phyloP scores from a whole-genome alignment of 2,113 vertebrate genomes.

The Hepsetus odoe region DNA sequence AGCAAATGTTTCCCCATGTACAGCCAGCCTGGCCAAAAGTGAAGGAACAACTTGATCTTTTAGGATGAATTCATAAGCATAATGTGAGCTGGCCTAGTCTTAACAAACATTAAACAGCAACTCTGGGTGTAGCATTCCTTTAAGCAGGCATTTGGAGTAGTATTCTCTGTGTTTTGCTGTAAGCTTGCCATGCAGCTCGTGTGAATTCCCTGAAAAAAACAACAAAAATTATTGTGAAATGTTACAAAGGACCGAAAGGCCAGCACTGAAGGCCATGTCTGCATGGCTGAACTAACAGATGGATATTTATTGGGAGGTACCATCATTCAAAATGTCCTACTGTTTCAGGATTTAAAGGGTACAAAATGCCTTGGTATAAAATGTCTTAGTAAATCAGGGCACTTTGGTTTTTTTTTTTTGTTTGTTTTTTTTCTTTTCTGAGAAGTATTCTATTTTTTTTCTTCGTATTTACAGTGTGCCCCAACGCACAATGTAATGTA shows the following conservation, averaged over 20 bases:
- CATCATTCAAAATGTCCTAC: slow-evolving; percentile 20
- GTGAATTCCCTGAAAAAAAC: slow-evolving; percentile 18
- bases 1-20: not conserved
- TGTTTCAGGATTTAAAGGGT: slow-evolving; percentile 66
- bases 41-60: not conserved
- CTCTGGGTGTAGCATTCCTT: not conserved
- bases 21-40: not conserved
- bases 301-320: slow-evolving; percentile 13
- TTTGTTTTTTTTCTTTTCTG: slow-evolving; percentile 66
- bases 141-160: slow-evolving; percentile 3
- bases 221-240: not conserved
- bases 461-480: slow-evolving; percentile 71
- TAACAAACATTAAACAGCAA: not conserved
- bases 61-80: not conserved
- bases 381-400: slow-evolving; percentile 80
- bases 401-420: no score
- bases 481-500: slow-evolving; percentile 75
- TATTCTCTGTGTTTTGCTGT: slow-evolving; percentile 8
- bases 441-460: slow-evolving; percentile 59
- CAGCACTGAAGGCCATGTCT: not conserved
- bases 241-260: slow-evolving; percentile 22
- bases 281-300: slow-evolving; percentile 17
- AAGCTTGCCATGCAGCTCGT: not conserved
- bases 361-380: slow-evolving; percentile 77
- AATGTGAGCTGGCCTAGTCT: not conserved